phyloP scores from a whole-genome alignment of 2,113 vertebrate species.

The Scomber colias region DNA sequence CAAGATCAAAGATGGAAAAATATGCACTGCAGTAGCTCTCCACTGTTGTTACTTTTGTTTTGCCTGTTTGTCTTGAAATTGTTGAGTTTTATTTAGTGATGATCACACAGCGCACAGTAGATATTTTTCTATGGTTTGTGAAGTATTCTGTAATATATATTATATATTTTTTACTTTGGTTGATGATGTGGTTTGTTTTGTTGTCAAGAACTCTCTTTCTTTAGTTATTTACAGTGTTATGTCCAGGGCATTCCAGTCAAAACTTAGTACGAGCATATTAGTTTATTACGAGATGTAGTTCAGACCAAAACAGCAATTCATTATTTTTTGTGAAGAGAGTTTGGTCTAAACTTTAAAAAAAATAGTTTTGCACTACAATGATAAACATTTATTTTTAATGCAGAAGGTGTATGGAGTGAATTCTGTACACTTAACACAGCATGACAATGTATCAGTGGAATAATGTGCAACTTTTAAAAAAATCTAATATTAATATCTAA shows the following conservation, averaged over 20 bases:
- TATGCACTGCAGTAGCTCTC: constrained; percentile 54
- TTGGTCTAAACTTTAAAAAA: not conserved
- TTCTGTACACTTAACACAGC: constrained; percentile 10
- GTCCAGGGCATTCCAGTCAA: constrained; percentile 23
- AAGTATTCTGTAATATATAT: constrained; percentile 1
- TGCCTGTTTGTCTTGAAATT: constrained; percentile 32
- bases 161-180: constrained; percentile 10
- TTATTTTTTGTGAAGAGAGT: not conserved
- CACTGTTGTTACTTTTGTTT: constrained; percentile 35
- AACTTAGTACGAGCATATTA: too few relatives aligned
- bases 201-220: constrained; percentile 1
- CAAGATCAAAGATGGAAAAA: constrained; percentile 19
- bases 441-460: not conserved
- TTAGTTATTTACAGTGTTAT: constrained; percentile 7
- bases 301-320: not conserved
- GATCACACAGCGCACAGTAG: constrained; percentile 25
- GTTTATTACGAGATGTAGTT: not conserved
- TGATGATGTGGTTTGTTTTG: constrained; percentile 25
- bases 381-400: constrained; percentile 15
- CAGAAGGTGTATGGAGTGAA: constrained; percentile 28
- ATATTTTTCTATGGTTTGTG: constrained; percentile 27
- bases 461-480: not conserved
- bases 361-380: constrained; percentile 28
- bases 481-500: not conserved
- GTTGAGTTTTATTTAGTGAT: constrained; percentile 17